A percentile compares a stretch with the other conserved stretches of the same genome.
Conservation (phyloP, 2,797 vertebrate genomes). For the Chromobotia macracanthus region DNA sequence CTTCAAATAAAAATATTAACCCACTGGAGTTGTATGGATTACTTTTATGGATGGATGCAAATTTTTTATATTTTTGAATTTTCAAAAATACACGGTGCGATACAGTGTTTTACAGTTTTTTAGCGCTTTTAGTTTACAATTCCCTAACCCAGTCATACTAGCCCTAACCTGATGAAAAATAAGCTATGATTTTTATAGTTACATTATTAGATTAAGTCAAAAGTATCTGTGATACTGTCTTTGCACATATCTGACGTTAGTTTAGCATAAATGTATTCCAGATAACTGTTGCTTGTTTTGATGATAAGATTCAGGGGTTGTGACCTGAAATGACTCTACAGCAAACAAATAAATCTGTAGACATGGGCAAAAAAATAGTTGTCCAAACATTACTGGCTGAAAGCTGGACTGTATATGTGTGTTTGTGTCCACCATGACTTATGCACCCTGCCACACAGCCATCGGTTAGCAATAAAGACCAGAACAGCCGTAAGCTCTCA, state of each 20-base stretch:
- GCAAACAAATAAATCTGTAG: conserved; percentile 45
- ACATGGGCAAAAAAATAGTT: conserved; percentile 20
- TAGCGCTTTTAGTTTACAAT: no score
- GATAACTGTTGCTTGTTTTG: conserved; percentile 53
- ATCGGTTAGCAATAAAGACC: conserved; percentile 16
- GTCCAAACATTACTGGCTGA: conserved; percentile 26
- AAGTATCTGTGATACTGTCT: no score
- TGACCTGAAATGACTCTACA: conserved; percentile 52
- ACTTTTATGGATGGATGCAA: no score
- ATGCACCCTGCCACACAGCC: background rate
- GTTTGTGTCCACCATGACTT: conserved; percentile 13
- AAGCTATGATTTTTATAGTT: no score
- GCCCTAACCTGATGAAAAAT: no score
- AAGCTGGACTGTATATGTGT: background rate
- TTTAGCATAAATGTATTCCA: conserved; percentile 58
- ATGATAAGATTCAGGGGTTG: conserved; percentile 43
- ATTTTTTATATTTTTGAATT: no score
- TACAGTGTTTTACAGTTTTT: no score
- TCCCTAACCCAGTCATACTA: no score
- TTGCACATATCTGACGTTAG: conserved; percentile 59
- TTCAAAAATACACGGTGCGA: no score
- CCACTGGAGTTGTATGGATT: no score
- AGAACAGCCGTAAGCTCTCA: conserved; percentile 12
- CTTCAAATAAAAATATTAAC: no score
- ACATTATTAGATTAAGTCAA: no score